A percentile compares a stretch with the other conserved stretches of the same genome.
phyloP scores from a whole-genome alignment of 1,140 invertebrate genomes.

The Brachionus koreanus region DNA sequence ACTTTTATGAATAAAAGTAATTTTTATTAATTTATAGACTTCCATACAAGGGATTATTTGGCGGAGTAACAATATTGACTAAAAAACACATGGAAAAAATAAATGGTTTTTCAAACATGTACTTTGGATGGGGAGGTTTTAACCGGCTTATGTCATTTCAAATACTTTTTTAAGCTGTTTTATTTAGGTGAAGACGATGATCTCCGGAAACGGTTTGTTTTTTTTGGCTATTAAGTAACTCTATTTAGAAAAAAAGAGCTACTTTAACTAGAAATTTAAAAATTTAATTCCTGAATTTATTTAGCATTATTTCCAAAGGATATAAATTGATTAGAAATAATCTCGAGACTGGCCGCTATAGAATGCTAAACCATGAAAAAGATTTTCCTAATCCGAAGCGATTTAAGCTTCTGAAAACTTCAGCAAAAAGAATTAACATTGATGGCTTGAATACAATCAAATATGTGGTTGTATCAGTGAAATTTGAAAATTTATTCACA shows the following conservation, averaged over 20 bases:
- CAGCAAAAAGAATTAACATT: constrained; percentile 56
- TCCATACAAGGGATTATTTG: constrained; percentile 77
- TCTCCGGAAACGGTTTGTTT: neutral
- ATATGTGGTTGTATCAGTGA: constrained; percentile 54
- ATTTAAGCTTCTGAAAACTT: constrained; percentile 57
- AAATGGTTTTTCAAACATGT: constrained; percentile 83
- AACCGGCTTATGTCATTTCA: neutral
- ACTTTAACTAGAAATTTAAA: neutral
- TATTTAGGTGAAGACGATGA: constrained; percentile 10
- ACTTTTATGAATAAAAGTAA: neutral
- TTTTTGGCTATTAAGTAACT: neutral
- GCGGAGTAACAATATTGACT: constrained; percentile 63
- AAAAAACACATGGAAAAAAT: constrained; percentile 67
- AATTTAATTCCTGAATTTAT: neutral
- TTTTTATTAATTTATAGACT: constrained; percentile 54
- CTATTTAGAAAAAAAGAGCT: neutral
- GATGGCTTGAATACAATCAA: constrained; percentile 62
- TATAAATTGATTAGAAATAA: neutral
- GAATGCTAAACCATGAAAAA: constrained; percentile 72
- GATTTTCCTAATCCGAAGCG: constrained; percentile 45
- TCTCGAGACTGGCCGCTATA: neutral
- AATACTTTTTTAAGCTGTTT: neutral
- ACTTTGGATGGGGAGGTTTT: constrained; percentile 68
- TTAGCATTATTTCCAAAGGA: neutral
- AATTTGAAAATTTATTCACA: constrained; percentile 56